Conservation (phyloP, 1,140 invertebrate genomes). For the Calycopis cecrops region DNA sequence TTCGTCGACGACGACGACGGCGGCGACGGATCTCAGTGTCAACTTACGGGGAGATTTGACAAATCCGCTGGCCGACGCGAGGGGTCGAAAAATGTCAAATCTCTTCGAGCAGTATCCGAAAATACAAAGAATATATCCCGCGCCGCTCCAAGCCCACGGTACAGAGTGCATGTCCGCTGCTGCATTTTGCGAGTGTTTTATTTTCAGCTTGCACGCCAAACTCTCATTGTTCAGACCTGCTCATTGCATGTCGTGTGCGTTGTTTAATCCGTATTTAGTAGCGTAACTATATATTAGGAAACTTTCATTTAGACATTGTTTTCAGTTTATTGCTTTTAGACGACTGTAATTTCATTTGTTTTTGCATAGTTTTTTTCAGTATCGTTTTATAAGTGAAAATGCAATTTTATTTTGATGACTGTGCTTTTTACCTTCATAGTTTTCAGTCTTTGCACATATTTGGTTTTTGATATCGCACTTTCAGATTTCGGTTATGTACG, state of each 20-base stretch:
- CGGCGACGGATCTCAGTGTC: slow-evolving; percentile 49
- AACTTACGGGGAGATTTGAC: slow-evolving; percentile 55
- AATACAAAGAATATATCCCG: slow-evolving; percentile 84
- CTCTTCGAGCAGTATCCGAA: slow-evolving; percentile 84
- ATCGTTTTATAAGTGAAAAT: slow-evolving; percentile 15
- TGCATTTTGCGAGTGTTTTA: slow-evolving; percentile 45
- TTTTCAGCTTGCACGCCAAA: slow-evolving; percentile 55
- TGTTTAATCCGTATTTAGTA: slow-evolving; percentile 9
- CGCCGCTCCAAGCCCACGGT: slow-evolving; percentile 74
- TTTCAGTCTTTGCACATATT: slow-evolving; percentile 1
- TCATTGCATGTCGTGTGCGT: slow-evolving; percentile 55
- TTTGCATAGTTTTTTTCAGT: slow-evolving; percentile 20
- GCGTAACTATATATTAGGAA: slow-evolving; percentile 7
- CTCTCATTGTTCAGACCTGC: slow-evolving; percentile 46
- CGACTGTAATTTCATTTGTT: slow-evolving; percentile 17
- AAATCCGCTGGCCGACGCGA: slow-evolving; percentile 53
- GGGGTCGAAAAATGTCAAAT: slow-evolving; percentile 78
- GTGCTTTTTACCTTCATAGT: slow-evolving; percentile 10
- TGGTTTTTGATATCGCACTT: slow-evolving; percentile 9
- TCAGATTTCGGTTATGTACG: no score
- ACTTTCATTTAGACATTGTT: slow-evolving; percentile 6
- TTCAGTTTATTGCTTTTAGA: slow-evolving; percentile 11
- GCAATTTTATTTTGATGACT: slow-evolving; percentile 6
- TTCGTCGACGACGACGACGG: slow-evolving; percentile 45
- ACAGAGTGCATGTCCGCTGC: slow-evolving; percentile 53